Conservation (phyloP, 2,113 vertebrate genomes). For the Penelope pileata region DNA sequence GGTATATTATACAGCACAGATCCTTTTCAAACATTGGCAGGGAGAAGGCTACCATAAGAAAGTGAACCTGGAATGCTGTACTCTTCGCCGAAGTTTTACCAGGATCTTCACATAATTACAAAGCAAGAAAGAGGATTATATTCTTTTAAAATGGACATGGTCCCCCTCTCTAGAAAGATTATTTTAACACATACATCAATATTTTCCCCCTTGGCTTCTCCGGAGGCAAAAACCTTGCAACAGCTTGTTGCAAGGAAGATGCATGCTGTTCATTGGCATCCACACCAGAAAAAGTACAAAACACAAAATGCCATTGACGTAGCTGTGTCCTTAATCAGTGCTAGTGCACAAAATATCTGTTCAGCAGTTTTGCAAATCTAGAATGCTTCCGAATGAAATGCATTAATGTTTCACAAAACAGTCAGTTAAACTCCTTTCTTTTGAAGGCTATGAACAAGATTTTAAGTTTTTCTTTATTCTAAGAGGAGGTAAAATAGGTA, state of each 20-base stretch:
- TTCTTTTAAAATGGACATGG: not conserved
- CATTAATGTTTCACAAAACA: conserved; percentile 10
- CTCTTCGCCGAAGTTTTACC: not conserved
- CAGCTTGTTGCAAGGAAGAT: conserved; percentile 72
- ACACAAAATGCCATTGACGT: conserved; percentile 69
- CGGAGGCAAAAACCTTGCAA: conserved; percentile 57
- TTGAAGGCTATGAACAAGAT: conserved; percentile 6
- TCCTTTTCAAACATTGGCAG: not conserved
- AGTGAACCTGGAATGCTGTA: not conserved
- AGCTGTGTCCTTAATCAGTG: conserved; percentile 61
- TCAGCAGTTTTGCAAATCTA: conserved; percentile 67
- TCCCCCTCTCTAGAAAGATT: conserved; percentile 48
- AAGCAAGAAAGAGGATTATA: not conserved
- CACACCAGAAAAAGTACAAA: conserved; percentile 50
- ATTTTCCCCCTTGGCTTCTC: conserved; percentile 61
- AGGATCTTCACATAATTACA: not conserved
- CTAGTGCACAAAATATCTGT: conserved; percentile 54
- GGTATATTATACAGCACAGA: not conserved
- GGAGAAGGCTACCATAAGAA: not conserved
- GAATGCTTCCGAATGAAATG: conserved; percentile 56
- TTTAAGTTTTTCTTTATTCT: not conserved
- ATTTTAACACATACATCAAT: conserved; percentile 60
- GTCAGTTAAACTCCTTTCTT: conserved; percentile 18
- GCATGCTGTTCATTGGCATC: conserved; percentile 74
- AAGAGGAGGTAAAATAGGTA: not conserved